Evolutionary conservation across 2,113 vertebrate genomes (phyloP), one percentile per base, ranked within the genome.

Genomic region (Anoura caudifer): DNA sequence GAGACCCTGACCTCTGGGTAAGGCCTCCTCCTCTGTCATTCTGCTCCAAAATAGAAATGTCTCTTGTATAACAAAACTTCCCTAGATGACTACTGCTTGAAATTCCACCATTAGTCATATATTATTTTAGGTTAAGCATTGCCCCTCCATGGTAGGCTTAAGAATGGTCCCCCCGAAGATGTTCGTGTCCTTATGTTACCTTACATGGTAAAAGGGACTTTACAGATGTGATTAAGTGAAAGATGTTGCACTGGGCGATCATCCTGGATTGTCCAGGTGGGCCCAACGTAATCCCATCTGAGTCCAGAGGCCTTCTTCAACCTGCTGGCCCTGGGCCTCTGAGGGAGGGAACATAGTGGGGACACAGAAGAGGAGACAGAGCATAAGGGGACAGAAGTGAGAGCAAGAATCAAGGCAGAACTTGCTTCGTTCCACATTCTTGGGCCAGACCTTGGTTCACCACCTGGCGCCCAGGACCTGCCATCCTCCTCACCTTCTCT

Each of bases 41-140:
- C 56, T 72, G 47, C 77, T 41, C 81, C 81, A 91, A 96, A 87
- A 70, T 14, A 87, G 91, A 84, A 91, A 85, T 45, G 59, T 70
- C 45, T 24, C 38, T 28, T 61, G 38, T 41, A 31, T 41, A 13
- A 76, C 33, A 63, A 38, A 91, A 75, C 41, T 43, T 36, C 52
- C 19, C 59, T 31, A 22, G 24, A 9, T 54, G 83, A 54, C 28
- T 52, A 45, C 65, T 52, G 59, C 65, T 54, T 77, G 45, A 75
- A 93, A 91, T 61, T 19, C 72, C 11, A 41, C 92, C 50, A 7
- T 45, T 22, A 77, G 63, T 31, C 79, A 59, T 16, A 1, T 45
- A 47, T 72, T 61, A 81, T 82, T 81, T 95, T 14, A 67, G 45
- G 52, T 38, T 63, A 69, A 50, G 28, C 85, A 59, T 41, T 50